A percentile compares a stretch with the other conserved stretches of the same genome.
These are phyloP conservation scores for Alces alces DNA, from an alignment of 2,113 vertebrate species.

Conservation along the genomic window DNA sequence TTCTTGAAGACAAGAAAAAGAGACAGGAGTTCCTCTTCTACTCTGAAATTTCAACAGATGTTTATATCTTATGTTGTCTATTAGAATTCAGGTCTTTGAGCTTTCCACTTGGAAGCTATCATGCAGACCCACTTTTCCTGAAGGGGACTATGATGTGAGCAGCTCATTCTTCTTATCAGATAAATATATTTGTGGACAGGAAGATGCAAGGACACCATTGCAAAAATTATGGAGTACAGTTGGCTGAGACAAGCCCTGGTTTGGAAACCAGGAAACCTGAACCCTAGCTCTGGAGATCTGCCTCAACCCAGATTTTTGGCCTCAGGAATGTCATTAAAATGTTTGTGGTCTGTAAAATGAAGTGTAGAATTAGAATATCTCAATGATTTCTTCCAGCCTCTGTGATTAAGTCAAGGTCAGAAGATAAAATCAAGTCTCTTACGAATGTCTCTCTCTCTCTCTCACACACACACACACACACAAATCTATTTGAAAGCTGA, in stretches of 20 bases:
- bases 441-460: not conserved
- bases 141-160: not conserved
- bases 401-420: not conserved
- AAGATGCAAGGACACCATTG: not conserved
- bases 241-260: not conserved
- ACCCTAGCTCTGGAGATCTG: not conserved
- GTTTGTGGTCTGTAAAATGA: not conserved
- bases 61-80: not conserved
- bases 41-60: not conserved
- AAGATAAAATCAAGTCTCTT: not conserved
- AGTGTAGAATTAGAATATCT: not conserved
- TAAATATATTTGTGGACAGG: not conserved
- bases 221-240: not conserved
- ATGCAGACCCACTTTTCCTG: not conserved
- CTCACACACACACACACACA: not conserved
- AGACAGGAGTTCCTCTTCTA: not conserved
- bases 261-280: not conserved
- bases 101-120: not conserved
- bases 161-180: not conserved
- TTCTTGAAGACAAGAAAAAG: not conserved
- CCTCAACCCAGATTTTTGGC: not conserved
- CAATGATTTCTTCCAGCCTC: not conserved
- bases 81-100: constrained; percentile 29
- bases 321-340: not conserved
- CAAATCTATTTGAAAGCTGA: not conserved